A percentile compares a stretch with the other conserved stretches of the same genome.
Evolutionary conservation across 1,140 invertebrate genomes (phyloP).

Genomic region (Drosophila repleta): DNA sequence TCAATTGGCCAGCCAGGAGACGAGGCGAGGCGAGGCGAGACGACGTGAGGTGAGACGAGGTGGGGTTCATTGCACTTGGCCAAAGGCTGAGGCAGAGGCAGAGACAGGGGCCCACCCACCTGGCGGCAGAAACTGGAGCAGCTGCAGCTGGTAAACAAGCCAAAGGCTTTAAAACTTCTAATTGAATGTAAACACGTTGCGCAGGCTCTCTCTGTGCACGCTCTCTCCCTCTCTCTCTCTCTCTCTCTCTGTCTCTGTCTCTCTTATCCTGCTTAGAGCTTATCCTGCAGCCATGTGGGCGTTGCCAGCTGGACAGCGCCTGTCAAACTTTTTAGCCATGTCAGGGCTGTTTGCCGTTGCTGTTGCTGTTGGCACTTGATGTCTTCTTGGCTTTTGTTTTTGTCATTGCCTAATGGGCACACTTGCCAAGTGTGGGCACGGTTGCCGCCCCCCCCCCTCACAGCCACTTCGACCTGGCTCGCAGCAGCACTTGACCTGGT

Average conservation of each 20-base stretch:
- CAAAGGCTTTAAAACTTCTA: constrained; percentile 63
- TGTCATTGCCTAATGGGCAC: constrained; percentile 70
- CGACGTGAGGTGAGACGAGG: background rate
- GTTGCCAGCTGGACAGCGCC: constrained; percentile 37
- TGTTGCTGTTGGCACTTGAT: constrained; percentile 48
- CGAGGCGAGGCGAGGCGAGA: background rate
- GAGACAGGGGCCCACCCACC: constrained; percentile 57
- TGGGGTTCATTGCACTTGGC: constrained; percentile 57
- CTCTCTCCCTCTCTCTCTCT: background rate
- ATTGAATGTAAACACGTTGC: constrained; percentile 77
- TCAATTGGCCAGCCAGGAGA: constrained; percentile 52
- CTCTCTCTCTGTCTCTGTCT: background rate
- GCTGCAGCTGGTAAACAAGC: constrained; percentile 58
- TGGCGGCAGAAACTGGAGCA: constrained; percentile 35
- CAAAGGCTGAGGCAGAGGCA: constrained; percentile 7
- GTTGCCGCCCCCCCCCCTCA: constrained; percentile 36
- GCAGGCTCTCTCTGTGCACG: constrained; percentile 24
- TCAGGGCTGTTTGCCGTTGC: constrained; percentile 54
- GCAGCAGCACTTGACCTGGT: constrained; percentile 70
- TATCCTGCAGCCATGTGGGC: constrained; percentile 21
- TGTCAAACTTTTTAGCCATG: constrained; percentile 55
- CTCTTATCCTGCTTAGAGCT: background rate
- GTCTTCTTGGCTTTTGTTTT: constrained; percentile 41
- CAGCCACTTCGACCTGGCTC: constrained; percentile 15
- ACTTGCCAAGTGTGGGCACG: constrained; percentile 63